Percentiles rank a stretch among this genome's conserved stretches.
phyloP scores from a whole-genome alignment of 2,113 vertebrate genomes.

The Hiodon alosoides region DNA sequence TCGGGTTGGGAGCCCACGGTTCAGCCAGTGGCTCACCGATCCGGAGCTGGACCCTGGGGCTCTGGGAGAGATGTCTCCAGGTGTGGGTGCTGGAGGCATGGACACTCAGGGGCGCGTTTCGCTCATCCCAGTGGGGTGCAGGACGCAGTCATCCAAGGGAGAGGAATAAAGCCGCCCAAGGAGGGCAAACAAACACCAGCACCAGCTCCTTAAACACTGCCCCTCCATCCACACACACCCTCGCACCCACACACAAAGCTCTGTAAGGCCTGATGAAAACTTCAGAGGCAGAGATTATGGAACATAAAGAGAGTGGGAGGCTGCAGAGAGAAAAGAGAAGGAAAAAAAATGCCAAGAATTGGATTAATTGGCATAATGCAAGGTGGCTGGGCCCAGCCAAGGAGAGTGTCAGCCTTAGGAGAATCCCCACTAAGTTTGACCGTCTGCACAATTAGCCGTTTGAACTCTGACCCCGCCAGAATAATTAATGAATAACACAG shows the following conservation, averaged over 20 bases:
- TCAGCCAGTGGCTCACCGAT: no score
- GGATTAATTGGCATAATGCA: slow-evolving; percentile 92
- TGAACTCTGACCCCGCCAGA: slow-evolving; percentile 92
- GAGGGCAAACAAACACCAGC: not conserved
- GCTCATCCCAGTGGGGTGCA: slow-evolving; percentile 19
- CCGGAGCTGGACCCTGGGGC: not conserved
- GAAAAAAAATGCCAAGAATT: slow-evolving; percentile 78
- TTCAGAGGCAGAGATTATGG: slow-evolving; percentile 58
- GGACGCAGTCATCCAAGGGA: slow-evolving; percentile 13
- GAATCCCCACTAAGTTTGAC: slow-evolving; percentile 88
- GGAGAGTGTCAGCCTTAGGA: slow-evolving; percentile 83
- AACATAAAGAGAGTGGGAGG: slow-evolving; percentile 59
- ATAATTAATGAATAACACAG: slow-evolving; percentile 99
- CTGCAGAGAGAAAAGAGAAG: slow-evolving; percentile 40
- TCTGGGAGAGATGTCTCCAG: not conserved
- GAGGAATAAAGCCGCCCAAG: slow-evolving; percentile 16
- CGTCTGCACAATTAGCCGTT: slow-evolving; percentile 93
- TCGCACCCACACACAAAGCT: not conserved
- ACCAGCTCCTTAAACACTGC: not conserved
- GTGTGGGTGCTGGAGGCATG: not conserved
- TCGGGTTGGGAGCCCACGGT: no score
- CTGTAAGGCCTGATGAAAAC: slow-evolving; percentile 44
- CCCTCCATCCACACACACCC: not conserved
- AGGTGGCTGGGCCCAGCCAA: slow-evolving; percentile 90
- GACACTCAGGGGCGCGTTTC: slow-evolving; percentile 1